Percentiles rank a stretch among this genome's conserved stretches.
Conservation (phyloP, 2,888 invertebrate species). For the Lasius fuliginosus region DNA sequence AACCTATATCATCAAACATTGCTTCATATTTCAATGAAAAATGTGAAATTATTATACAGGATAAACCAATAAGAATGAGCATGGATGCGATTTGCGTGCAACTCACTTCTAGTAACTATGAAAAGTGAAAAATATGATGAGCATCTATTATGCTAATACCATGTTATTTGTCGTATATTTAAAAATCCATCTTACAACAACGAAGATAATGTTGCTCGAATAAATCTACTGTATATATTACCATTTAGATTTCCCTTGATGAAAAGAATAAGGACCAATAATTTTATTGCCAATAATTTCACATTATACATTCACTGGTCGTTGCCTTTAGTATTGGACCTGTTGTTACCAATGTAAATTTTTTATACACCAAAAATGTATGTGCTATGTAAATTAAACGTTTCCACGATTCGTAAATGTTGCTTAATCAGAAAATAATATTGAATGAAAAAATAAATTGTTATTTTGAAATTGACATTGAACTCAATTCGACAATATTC, state of each 20-base stretch:
- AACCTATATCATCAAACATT: background rate
- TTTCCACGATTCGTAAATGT: conserved; percentile 38
- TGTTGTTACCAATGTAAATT: conserved; percentile 13
- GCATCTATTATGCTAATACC: background rate
- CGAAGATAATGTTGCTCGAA: background rate
- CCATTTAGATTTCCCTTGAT: background rate
- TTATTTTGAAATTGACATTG: background rate
- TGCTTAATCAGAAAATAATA: conserved; percentile 39
- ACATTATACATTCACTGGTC: background rate
- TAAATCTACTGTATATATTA: background rate
- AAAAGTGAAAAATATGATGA: background rate
- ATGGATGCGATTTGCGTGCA: background rate
- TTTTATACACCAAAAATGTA: conserved; percentile 5
- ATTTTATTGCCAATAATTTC: conserved; percentile 7
- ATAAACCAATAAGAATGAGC: background rate
- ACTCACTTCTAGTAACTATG: background rate
- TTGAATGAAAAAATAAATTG: background rate
- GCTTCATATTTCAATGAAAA: background rate
- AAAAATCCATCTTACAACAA: background rate
- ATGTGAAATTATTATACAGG: background rate
- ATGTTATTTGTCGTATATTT: background rate
- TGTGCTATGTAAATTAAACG: conserved; percentile 30
- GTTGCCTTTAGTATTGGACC: conserved; percentile 7
- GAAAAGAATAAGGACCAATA: background rate
- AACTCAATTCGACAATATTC: conserved; percentile 20